Percentiles rank a stretch among this genome's conserved stretches.
Evolutionary conservation across 2,888 invertebrate species (phyloP).

Genomic region (Lepidocyrtoides sp.): DNA sequence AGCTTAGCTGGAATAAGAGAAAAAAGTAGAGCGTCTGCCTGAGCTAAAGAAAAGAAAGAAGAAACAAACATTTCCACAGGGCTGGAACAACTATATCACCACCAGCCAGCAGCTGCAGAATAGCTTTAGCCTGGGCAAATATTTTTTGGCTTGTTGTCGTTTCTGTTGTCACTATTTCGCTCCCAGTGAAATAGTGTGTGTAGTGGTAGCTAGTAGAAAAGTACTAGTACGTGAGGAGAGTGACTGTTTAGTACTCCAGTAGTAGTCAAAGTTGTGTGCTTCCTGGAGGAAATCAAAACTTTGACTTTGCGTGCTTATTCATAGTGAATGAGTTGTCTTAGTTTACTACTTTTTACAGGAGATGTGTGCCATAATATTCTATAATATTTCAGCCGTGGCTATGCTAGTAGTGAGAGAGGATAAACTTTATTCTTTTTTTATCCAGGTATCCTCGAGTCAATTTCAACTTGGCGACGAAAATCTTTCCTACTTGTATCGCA

Average conservation of each 20-base stretch:
- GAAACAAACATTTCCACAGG: too few species aligned
- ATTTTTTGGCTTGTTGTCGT: slow-evolving; percentile 24
- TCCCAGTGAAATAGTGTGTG: slow-evolving; percentile 16
- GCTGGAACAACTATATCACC: too few species aligned
- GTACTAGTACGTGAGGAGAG: slow-evolving; percentile 6
- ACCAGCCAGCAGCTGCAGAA: too few species aligned
- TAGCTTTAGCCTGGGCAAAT: background rate
- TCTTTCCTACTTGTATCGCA: slow-evolving; percentile 6
- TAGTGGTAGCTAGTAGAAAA: too few species aligned
- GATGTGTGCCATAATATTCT: background rate
- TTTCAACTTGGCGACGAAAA: slow-evolving; percentile 40
- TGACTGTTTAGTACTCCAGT: slow-evolving; percentile 52
- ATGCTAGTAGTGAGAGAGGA: background rate
- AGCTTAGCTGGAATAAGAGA: too few species aligned
- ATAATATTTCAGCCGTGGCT: background rate
- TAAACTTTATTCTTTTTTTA: background rate
- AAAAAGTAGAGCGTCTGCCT: background rate
- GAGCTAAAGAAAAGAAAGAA: too few species aligned
- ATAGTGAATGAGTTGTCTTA: background rate
- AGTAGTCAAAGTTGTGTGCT: slow-evolving; percentile 63
- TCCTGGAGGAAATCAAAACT: slow-evolving; percentile 77
- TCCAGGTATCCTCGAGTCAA: slow-evolving; percentile 55
- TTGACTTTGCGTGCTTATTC: slow-evolving; percentile 63
- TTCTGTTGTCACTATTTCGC: slow-evolving; percentile 5
- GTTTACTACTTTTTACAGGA: background rate